Conservation (phyloP, 1,140 invertebrate genomes). For the Elysia chlorotica region DNA sequence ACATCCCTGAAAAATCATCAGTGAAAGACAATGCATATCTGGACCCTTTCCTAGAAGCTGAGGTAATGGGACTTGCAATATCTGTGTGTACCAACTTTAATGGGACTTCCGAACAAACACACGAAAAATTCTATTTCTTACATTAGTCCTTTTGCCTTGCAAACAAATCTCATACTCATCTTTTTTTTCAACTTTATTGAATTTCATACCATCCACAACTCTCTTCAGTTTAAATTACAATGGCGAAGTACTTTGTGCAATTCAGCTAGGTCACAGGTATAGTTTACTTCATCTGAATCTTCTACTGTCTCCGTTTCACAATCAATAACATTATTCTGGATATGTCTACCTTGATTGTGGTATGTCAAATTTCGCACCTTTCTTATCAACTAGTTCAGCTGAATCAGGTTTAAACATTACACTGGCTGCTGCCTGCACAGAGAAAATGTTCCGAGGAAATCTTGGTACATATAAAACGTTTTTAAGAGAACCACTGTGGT, state of each 20-base stretch:
- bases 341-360: background rate
- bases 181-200: background rate
- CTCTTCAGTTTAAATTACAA: constrained; percentile 10
- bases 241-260: background rate
- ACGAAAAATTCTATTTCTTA: background rate
- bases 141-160: background rate
- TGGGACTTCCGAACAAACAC: background rate
- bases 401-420: background rate
- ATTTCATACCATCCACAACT: background rate
- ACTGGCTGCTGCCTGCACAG: constrained; percentile 15
- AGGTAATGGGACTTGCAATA: constrained; percentile 15
- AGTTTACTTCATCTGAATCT: too few species aligned
- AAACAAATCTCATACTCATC: background rate
- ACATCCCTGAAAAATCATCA: constrained; percentile 22
- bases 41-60: constrained; percentile 18
- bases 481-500: background rate
- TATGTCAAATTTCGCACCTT: background rate
- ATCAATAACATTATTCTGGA: background rate
- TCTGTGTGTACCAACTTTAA: constrained; percentile 23
- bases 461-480: constrained; percentile 28
- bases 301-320: too few species aligned
- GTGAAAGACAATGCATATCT: constrained; percentile 22
- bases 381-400: background rate
- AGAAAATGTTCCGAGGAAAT: constrained; percentile 23
- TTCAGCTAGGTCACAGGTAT: background rate